Evolutionary conservation across 2,113 vertebrate genomes (phyloP).

Genomic region (Oryzias melastigma): DNA sequence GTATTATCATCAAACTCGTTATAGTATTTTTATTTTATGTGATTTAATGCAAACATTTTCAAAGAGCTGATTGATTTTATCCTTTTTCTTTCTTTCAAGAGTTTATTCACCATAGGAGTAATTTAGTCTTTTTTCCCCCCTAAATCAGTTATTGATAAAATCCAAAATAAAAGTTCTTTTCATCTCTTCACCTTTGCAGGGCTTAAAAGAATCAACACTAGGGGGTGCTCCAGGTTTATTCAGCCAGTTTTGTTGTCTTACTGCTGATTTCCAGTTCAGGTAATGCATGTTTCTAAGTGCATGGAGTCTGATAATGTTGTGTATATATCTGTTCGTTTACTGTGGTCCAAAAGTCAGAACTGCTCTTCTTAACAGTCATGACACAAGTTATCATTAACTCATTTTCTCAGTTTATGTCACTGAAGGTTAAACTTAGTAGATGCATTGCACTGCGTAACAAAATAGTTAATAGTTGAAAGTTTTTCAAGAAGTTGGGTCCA

Average conservation of each 20-base stretch:
- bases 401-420: conserved; percentile 18
- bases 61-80: not conserved
- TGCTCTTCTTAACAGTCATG: conserved; percentile 18
- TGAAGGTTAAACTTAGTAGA: conserved; percentile 53
- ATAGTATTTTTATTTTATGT: too few species aligned
- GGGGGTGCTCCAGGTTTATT: conserved; percentile 75
- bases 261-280: conserved; percentile 1
- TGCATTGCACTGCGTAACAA: conserved; percentile 42
- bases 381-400: conserved; percentile 65
- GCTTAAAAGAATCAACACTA: conserved; percentile 57
- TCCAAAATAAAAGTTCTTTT: not conserved
- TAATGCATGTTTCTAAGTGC: conserved; percentile 12
- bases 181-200: conserved; percentile 1
- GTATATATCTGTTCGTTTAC: conserved; percentile 32
- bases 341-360: conserved; percentile 21
- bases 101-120: not conserved
- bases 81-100: not conserved
- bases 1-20: too few species aligned
- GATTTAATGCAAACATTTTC: too few species aligned
- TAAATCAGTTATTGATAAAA: too few species aligned
- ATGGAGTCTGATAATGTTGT: conserved; percentile 16
- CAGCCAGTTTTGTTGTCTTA: conserved; percentile 43
- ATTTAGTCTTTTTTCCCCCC: not conserved
- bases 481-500: conserved; percentile 28
- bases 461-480: conserved; percentile 63